A percentile compares a stretch with the other conserved stretches of the same genome.
Evolutionary conservation across 2,888 invertebrate species (phyloP).

Genomic region (Bombyx huttoni): DNA sequence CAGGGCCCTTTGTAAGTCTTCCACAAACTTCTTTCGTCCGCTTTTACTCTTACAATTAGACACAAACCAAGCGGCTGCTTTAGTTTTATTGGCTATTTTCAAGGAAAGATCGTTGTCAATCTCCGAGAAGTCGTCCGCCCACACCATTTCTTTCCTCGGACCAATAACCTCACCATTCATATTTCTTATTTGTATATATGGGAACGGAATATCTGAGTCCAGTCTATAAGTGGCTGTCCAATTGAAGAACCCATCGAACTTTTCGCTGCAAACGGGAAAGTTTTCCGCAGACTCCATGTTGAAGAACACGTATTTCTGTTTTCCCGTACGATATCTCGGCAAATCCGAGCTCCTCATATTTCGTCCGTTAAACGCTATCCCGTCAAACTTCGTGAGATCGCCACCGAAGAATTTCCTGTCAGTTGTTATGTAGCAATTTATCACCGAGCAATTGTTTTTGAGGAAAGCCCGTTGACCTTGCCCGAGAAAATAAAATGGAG

Average conservation of each 20-base stretch:
- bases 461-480: constrained; percentile 41
- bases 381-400: constrained; percentile 39
- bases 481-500: constrained; percentile 37
- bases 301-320: constrained; percentile 52
- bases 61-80: constrained; percentile 59
- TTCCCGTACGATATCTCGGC: constrained; percentile 27
- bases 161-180: constrained; percentile 32
- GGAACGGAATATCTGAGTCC: constrained; percentile 46
- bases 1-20: constrained; percentile 27
- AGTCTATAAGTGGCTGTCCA: constrained; percentile 57
- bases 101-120: constrained; percentile 19
- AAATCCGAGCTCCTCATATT: constrained; percentile 21
- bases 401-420: constrained; percentile 29
- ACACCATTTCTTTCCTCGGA: constrained; percentile 32
- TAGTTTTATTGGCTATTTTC: constrained; percentile 36
- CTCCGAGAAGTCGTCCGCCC: constrained; percentile 18
- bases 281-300: constrained; percentile 54
- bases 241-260: constrained; percentile 51
- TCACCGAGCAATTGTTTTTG: constrained; percentile 37
- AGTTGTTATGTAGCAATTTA: constrained; percentile 45
- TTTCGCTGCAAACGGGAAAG: constrained; percentile 34
- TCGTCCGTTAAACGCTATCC: constrained; percentile 48
- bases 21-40: constrained; percentile 27
- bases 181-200: constrained; percentile 41
- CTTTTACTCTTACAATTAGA: constrained; percentile 43